Evolutionary conservation across 1,140 invertebrate genomes (phyloP).

Genomic region (Grapholita molesta): DNA sequence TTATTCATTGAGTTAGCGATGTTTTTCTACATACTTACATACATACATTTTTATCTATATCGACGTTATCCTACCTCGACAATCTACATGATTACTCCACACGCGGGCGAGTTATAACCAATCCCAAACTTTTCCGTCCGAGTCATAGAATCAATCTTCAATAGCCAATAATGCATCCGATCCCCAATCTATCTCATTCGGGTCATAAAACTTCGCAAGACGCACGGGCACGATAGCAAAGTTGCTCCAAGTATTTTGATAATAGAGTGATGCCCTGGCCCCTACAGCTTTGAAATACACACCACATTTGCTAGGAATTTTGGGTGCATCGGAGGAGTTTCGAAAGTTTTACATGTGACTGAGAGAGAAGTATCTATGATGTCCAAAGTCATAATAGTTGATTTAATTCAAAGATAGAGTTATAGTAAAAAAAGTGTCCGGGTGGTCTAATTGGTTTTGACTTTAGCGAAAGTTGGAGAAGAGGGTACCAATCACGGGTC

Average conservation of each 20-base stretch:
- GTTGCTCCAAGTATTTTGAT: conserved; percentile 48
- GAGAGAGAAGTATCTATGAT: too few species aligned
- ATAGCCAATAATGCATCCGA: conserved; percentile 63
- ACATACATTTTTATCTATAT: neutral
- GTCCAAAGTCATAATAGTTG: too few species aligned
- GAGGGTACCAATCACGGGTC: too few species aligned
- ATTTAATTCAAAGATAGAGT: too few species aligned
- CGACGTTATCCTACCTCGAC: neutral
- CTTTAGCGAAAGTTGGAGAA: too few species aligned
- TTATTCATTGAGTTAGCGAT: too few species aligned
- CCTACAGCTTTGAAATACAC: conserved; percentile 5
- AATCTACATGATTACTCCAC: neutral
- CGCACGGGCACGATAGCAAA: conserved; percentile 42
- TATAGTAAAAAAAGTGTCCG: too few species aligned
- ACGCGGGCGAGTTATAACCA: conserved; percentile 6
- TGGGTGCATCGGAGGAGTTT: too few species aligned
- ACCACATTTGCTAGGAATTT: neutral
- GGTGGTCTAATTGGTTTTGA: too few species aligned
- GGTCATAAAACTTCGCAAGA: conserved; percentile 60
- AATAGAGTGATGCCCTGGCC: conserved; percentile 36
- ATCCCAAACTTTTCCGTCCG: conserved; percentile 12
- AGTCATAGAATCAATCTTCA: conserved; percentile 46
- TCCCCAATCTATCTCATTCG: conserved; percentile 62
- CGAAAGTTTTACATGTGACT: too few species aligned
- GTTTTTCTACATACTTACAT: too few species aligned